Base-by-base conservation (phyloP, 2,888 invertebrate species). In the Orchestes rusci region DNA sequence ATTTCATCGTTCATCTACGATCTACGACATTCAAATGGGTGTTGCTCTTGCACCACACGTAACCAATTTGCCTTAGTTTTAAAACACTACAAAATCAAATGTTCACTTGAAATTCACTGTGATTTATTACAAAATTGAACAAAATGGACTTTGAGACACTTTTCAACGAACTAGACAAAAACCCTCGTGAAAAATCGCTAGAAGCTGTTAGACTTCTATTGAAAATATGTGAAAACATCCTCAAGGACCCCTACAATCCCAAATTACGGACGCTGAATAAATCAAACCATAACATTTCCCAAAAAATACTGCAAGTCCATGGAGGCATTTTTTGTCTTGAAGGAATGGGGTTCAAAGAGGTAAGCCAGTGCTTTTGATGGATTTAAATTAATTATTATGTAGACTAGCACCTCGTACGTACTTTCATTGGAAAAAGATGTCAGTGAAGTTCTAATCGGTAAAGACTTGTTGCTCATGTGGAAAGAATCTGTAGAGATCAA, bases 341-440 rank as follows among this genome's bases (percentile, higher is more conserved):
- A 51, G 19, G 56, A 16, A 63, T 65, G 62, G 66, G 65, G 4
- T 66, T 66, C 55, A 20, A 55, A 52, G 65, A 66, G 53, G 66
- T 66, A 55, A 30, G 45, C 31, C n/a, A n/a, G n/a, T n/a, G n/a
- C 17, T 18, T 19, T 29, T 5, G 12, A 16, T 33, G 33, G 4
- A 20, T 19, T 19, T 16, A 23, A 23, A 23, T 7, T 23, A 23
- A 7, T 10, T 23, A 23, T 23, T 10, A 23, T 23, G 30, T 45
- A 60, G 60, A 51, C 40, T 39, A 48, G 45, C n/a, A 45, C 45
- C 13, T 20, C 20, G 32, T 57, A 55, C 43, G 41, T 37, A n/a
- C 42, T 60, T 41, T 47, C 52, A 16, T 10, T 28, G 12, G 47
- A 42, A 38, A 40, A 31, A 5, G 39, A 54, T 2, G 16, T 57